Conservation (phyloP, 2,888 invertebrate species). For the Athalia cordata region DNA sequence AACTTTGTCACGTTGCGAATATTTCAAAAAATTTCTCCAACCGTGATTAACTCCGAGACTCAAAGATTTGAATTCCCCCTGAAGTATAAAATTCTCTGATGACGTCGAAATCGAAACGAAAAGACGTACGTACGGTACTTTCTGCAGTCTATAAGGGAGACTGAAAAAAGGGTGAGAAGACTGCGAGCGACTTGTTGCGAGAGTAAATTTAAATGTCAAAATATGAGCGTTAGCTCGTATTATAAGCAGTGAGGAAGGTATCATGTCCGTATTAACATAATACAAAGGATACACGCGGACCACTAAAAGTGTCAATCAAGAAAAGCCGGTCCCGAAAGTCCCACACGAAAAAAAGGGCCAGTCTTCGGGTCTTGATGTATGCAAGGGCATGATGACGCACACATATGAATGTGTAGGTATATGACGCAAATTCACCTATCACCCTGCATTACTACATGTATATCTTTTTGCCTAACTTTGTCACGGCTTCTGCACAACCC, state of each 20-base stretch:
- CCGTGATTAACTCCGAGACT: no score
- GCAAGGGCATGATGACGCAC: conserved; percentile 25
- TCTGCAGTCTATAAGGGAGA: neutral
- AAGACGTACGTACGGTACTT: neutral
- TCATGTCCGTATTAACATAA: conserved; percentile 72
- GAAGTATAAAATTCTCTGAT: no score
- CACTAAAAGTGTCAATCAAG: conserved; percentile 68
- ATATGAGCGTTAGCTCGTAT: conserved; percentile 62
- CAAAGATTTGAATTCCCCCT: no score
- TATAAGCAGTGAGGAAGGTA: conserved; percentile 58
- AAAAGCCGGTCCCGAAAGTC: conserved; percentile 55
- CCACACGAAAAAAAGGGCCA: conserved; percentile 63
- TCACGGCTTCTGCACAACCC: conserved; percentile 32
- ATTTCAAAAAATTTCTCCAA: no score
- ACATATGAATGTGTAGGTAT: neutral
- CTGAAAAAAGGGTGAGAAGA: conserved; percentile 28
- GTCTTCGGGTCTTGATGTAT: conserved; percentile 56
- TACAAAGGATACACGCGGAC: conserved; percentile 54
- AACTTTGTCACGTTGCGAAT: no score
- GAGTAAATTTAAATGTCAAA: conserved; percentile 70
- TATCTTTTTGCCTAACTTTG: conserved; percentile 28
- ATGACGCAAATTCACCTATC: neutral
- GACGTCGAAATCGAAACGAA: neutral
- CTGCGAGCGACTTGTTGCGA: conserved; percentile 40
- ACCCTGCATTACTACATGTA: neutral